Percentiles rank a stretch among this genome's conserved stretches.
phyloP scores from a whole-genome alignment of 92 coral and sea anemone genomes.

The Parazoanthus atlanticus region DNA sequence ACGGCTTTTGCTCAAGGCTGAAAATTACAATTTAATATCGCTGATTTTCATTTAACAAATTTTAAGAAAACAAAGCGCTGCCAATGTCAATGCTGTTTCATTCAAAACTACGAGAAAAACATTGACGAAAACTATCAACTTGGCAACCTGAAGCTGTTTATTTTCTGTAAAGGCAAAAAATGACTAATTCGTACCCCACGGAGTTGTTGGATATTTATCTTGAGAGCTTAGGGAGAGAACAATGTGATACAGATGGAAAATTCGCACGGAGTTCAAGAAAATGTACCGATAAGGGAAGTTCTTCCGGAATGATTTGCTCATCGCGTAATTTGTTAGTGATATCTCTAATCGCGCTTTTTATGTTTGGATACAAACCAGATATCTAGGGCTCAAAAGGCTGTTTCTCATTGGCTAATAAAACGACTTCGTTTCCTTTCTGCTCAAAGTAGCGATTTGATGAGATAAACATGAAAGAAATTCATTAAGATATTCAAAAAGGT shows the following conservation, averaged over 20 bases:
- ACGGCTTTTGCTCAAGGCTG: conserved; percentile 77
- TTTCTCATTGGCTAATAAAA: conserved; percentile 26
- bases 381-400: conserved; percentile 43
- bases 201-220: conserved; percentile 61
- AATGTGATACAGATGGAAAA: conserved; percentile 77
- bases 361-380: conserved; percentile 68
- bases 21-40: conserved; percentile 77
- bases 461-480: conserved; percentile 45
- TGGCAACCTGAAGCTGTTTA: conserved; percentile 65
- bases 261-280: conserved; percentile 89
- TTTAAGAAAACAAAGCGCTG: conserved; percentile 49
- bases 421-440: conserved; percentile 46
- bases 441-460: conserved; percentile 50
- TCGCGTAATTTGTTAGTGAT: conserved; percentile 67
- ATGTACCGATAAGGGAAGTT: conserved; percentile 75
- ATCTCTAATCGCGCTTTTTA: conserved; percentile 81
- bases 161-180: conserved; percentile 64
- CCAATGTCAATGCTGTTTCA: conserved; percentile 63
- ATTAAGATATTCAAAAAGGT: conserved; percentile 52
- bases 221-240: conserved; percentile 55
- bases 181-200: conserved; percentile 73
- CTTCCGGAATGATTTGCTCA: conserved; percentile 82
- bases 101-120: conserved; percentile 40
- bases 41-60: conserved; percentile 60
- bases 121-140: conserved; percentile 58